phyloP scores from a whole-genome alignment of 2,888 invertebrate genomes.

The Drosophila prostipennis region DNA sequence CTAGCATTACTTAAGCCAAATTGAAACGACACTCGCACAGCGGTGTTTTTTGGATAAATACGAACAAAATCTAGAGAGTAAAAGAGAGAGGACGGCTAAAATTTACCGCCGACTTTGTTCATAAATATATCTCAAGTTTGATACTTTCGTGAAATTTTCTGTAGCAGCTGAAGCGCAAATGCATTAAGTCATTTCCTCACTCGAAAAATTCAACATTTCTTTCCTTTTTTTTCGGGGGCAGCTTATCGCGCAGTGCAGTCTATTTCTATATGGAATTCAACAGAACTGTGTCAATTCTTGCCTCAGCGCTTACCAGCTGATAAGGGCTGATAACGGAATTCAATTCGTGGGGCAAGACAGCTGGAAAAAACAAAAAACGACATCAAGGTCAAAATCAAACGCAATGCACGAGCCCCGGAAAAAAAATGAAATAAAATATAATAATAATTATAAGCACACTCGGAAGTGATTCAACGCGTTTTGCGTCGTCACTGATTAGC shows the following conservation, averaged over 20 bases:
- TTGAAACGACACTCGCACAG: conserved; percentile 70
- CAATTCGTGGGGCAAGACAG: conserved; percentile 12
- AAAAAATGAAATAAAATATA: neutral
- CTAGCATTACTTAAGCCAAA: conserved; percentile 73
- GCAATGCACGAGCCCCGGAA: conserved; percentile 27
- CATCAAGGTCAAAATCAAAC: conserved; percentile 36
- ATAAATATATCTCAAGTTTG: conserved; percentile 49
- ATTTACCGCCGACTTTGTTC: conserved; percentile 34
- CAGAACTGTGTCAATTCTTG: conserved; percentile 31
- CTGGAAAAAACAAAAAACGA: neutral
- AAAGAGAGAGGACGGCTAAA: conserved; percentile 5
- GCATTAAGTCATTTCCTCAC: conserved; percentile 23
- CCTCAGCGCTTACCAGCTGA: conserved; percentile 10
- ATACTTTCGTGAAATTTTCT: conserved; percentile 29
- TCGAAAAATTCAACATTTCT: neutral
- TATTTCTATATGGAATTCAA: conserved; percentile 17
- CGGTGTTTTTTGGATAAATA: conserved; percentile 25
- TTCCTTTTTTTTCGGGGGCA: neutral
- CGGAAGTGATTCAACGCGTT: conserved; percentile 29
- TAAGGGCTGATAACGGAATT: conserved; percentile 27
- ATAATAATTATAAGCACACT: conserved; percentile 1
- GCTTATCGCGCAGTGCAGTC: conserved; percentile 24
- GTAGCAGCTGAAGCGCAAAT: conserved; percentile 34
- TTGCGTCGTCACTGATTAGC: conserved; percentile 26
- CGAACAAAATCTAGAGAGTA: neutral